Base-by-base conservation (phyloP, 2,888 invertebrate species). In the Catonia carolina region DNA sequence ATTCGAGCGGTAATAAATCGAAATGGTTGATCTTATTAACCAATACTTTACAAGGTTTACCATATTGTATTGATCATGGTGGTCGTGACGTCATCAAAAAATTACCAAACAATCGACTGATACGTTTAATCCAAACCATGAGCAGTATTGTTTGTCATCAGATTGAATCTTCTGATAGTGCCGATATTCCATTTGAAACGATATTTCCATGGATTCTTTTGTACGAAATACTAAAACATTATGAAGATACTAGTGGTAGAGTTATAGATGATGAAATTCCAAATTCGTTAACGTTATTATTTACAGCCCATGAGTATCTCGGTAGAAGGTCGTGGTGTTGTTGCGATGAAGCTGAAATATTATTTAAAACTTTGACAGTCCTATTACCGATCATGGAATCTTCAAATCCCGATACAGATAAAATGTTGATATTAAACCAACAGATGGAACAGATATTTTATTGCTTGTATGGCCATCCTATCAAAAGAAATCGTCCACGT, bases 381-480 rank as follows among this genome's bases (percentile, higher is more conserved):
- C 90, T 36, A 77, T 85, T n/a, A 83, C 86, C 27, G 76, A 83
- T 60, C 68, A 87, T 37, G 77, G 61, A 63, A 33, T 35, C 35
- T 22, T 57, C 56, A n/a, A 51, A 56, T 22, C 47, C 58, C 2
- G 64, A 63, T 53, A 59, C 58, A 15, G 61, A 60, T 39, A 53
- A 57, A 35, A 57, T 60, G 39, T 27, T 85, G 66, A 83, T 85
- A 68, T 78, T 92, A 2, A 81, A 81, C 58, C 85, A 86, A 64
- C 83, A 86, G 63, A 77, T 94, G 68, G 95, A 95, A 68, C 95
- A 96, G 73, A 80, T 84, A 60, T 78, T 86, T 58, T 93, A 82
- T 71, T 96, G 96, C 70, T 75, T 96, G 1, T 95, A 87, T 71
- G 85, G 86, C 1, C 87, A 89, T 73, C 89, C 89, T 1, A 83